These are phyloP conservation scores for Ophthalmolycus amberensis DNA, from an alignment of 2,113 vertebrate species.

Conservation along the genomic window DNA sequence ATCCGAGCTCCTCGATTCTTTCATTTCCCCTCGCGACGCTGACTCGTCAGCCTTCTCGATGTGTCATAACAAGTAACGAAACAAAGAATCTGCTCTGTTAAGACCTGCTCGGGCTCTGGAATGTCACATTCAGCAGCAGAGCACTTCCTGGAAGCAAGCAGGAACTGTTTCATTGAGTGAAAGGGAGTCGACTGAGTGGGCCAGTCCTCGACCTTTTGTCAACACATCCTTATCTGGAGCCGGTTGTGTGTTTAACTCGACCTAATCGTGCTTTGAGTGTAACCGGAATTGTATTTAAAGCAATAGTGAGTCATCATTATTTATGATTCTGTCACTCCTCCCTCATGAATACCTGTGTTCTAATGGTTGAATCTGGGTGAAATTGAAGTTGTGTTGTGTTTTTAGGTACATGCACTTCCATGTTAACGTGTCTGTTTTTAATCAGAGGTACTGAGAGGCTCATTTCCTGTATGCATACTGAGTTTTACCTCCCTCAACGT, in stretches of 20 bases:
- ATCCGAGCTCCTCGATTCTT: background rate
- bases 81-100: background rate
- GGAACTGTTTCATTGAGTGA: background rate
- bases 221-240: constrained; percentile 23
- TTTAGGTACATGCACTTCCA: background rate
- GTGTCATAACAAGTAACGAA: background rate
- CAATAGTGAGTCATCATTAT: background rate
- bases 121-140: background rate
- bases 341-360: background rate
- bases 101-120: background rate
- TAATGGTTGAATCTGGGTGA: background rate
- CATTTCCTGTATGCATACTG: background rate
- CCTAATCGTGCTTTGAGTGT: background rate
- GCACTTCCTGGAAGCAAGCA: background rate
- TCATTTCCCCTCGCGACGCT: constrained; percentile 5
- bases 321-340: background rate
- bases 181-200: constrained; percentile 4
- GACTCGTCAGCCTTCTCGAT: constrained; percentile 13
- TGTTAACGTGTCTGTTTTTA: constrained; percentile 1
- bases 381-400: no score
- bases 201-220: background rate
- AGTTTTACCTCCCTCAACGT: constrained; percentile 9
- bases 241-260: background rate
- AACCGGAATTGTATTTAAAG: background rate
- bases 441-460: constrained; percentile 1